Evolutionary conservation across 2,113 vertebrate genomes (phyloP).

Genomic region (Rafetus swinhoei): DNA sequence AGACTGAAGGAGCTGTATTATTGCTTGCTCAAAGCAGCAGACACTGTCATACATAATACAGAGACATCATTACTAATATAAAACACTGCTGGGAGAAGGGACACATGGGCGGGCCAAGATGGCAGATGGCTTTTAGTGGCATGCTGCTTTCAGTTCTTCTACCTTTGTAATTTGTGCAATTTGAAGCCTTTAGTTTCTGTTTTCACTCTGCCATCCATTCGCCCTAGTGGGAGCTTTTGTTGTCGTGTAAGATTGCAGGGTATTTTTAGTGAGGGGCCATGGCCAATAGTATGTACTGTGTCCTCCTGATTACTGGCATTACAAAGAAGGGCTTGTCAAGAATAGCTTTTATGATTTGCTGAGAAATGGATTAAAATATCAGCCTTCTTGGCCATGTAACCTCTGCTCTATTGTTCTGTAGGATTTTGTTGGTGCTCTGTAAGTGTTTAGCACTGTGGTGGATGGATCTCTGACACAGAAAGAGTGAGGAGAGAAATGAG

Average conservation of each 20-base stretch:
- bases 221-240: slow-evolving; percentile 71
- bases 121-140: slow-evolving; percentile 79
- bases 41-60: slow-evolving; percentile 55
- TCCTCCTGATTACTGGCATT: slow-evolving; percentile 50
- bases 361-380: slow-evolving; percentile 66
- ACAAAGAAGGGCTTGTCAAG: slow-evolving; percentile 53
- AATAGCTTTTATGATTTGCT: slow-evolving; percentile 52
- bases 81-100: slow-evolving; percentile 70
- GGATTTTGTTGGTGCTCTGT: slow-evolving; percentile 12
- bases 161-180: slow-evolving; percentile 73
- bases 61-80: slow-evolving; percentile 75
- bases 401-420: slow-evolving; percentile 14
- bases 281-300: slow-evolving; percentile 52
- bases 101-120: slow-evolving; percentile 75
- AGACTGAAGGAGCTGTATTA: slow-evolving; percentile 53
- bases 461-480: background rate
- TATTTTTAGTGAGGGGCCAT: slow-evolving; percentile 77
- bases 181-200: slow-evolving; percentile 77
- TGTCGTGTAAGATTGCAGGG: slow-evolving; percentile 72
- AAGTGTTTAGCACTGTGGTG: background rate
- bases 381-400: slow-evolving; percentile 40
- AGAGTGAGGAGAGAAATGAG: background rate
- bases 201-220: slow-evolving; percentile 75
- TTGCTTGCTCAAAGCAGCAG: slow-evolving; percentile 50
- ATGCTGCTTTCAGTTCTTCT: slow-evolving; percentile 73